Conservation (phyloP, 2,888 invertebrate species). For the Ptychoptera albimana region DNA sequence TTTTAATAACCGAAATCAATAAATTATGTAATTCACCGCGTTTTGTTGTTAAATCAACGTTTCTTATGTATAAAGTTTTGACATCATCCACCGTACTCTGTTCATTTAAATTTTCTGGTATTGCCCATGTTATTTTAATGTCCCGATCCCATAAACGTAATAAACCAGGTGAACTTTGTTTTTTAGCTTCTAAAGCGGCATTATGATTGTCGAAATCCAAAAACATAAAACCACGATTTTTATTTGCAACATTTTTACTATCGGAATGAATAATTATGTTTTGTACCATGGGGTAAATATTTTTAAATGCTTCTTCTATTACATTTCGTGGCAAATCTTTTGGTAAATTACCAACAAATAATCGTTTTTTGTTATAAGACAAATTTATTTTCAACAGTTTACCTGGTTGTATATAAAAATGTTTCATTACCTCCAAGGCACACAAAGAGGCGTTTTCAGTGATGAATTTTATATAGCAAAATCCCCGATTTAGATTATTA, state of each 20-base stretch:
- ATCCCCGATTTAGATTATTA: conserved; percentile 18
- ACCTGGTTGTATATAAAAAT: conserved; percentile 14
- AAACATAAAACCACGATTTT: conserved; percentile 19
- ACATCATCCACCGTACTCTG: conserved; percentile 12
- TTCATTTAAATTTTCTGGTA: conserved; percentile 15
- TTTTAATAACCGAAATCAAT: conserved; percentile 14
- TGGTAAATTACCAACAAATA: conserved; percentile 21
- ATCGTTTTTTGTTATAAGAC: conserved; percentile 19
- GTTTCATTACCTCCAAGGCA: conserved; percentile 19
- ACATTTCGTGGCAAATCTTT: conserved; percentile 14
- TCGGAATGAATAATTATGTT: conserved; percentile 10
- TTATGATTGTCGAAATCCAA: conserved; percentile 18
- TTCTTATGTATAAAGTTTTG: conserved; percentile 19
- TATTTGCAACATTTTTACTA: conserved; percentile 7
- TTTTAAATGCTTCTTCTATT: conserved; percentile 15
- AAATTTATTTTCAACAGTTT: conserved; percentile 17
- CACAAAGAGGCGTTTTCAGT: conserved; percentile 17
- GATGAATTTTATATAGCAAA: conserved; percentile 18
- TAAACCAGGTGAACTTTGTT: conserved; percentile 16
- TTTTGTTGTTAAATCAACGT: conserved; percentile 18
- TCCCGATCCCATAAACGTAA: conserved; percentile 19
- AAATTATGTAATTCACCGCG: conserved; percentile 16
- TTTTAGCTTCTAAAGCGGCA: conserved; percentile 19
- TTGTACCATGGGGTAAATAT: conserved; percentile 16
- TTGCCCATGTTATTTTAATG: conserved; percentile 22